Percentiles rank a stretch among this genome's conserved stretches.
Evolutionary conservation across 2,888 invertebrate genomes (phyloP).

Genomic region (Acanthosepion pharaonis): DNA sequence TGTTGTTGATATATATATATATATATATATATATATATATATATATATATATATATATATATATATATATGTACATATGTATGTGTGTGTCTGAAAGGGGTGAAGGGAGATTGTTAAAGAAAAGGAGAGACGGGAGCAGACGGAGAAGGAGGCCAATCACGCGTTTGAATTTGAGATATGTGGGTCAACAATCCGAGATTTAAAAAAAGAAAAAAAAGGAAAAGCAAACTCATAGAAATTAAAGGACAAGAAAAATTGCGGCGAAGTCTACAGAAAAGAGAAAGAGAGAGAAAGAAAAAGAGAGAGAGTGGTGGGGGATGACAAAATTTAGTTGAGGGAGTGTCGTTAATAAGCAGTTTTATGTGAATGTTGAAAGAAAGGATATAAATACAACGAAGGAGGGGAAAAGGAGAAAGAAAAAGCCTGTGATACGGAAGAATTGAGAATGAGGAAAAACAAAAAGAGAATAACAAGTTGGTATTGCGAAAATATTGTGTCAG

Average conservation of each 20-base stretch:
- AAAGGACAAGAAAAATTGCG: too few relatives aligned
- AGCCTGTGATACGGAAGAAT: neutral
- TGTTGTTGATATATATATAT: too few relatives aligned
- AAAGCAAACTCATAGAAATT: too few relatives aligned
- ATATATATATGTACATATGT: too few relatives aligned
- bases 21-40: too few relatives aligned
- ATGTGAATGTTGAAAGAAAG: neutral
- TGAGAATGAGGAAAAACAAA: neutral
- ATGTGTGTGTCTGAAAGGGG: too few relatives aligned
- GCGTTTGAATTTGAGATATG: slow-evolving; percentile 12
- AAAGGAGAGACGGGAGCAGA: neutral
- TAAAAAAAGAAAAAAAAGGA: neutral
- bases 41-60: too few relatives aligned
- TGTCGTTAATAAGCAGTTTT: neutral
- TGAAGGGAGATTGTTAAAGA: neutral
- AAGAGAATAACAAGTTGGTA: neutral
- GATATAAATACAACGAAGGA: too few relatives aligned
- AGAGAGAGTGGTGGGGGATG: neutral
- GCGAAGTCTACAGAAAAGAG: neutral
- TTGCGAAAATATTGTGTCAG: slow-evolving; percentile 23
- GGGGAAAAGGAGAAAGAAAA: too few relatives aligned
- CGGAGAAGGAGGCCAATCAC: neutral
- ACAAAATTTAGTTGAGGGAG: neutral
- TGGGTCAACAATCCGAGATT: neutral
- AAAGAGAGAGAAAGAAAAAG: neutral